Base-by-base conservation (phyloP, 2,888 invertebrate species). In the Stenichneumon culpator region DNA sequence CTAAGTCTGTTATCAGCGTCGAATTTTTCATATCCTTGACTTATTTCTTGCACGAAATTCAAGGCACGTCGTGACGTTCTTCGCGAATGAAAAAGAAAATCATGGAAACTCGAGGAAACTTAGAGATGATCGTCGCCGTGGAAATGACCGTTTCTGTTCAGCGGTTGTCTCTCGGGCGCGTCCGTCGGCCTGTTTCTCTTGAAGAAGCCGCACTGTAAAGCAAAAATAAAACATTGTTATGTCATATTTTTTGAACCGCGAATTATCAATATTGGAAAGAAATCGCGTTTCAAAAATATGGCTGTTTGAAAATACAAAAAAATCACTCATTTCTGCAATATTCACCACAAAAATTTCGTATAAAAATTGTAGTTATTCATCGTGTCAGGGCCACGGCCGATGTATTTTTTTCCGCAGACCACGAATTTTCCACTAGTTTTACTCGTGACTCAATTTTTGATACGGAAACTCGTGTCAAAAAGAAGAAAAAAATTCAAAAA, bases 161-260 rank as follows among this genome's bases (percentile, higher is more conserved):
- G 94, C 2, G 98, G 98, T 93, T 98, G 97, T 73, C 97, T 95
- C 95, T 98, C 98, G 63, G 97, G 96, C 89, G 97, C 96, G 93
- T 97, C 96, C n/a, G 92, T 92, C 69, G 98, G 98, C 36, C 98
- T 96, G 94, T 98, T 97, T 92, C 98, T 96, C 93, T 98, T 98
- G 95, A 98, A 98, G 96, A 98, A 98, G 85, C 98, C 98, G 93
- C 97, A 97, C 98, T 98, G 94, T 44, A 95, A 95, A 84, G 81
- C 79, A 83, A 87, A 73, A 86, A n/a, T 14, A 22, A 81, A 57
- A n/a, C 14, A 69, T 36, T 16, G 60, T 68, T 36, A 73, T 54
- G 9, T 63, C 16, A 70, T 19, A 32, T 14, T 7, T 39, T 32
- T n/a, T 3, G 0, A 70, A 54, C 16, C 32, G 47, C 14, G 22